A percentile compares a stretch with the other conserved stretches of the same genome.
phyloP scores from a whole-genome alignment of 2,797 vertebrate species.

The Sphenodon punctatus region DNA sequence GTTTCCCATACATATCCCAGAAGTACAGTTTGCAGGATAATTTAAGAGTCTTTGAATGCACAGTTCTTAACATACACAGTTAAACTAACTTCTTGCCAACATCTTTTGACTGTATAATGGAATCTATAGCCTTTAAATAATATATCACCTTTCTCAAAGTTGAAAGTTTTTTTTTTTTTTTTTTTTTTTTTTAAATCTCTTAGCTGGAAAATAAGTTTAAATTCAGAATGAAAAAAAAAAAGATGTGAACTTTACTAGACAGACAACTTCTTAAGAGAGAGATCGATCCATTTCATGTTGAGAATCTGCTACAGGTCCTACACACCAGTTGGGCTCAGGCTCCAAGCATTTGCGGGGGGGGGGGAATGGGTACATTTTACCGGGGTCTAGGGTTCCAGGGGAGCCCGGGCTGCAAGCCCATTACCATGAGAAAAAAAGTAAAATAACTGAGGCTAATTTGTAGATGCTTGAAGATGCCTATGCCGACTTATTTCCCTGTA shows the following conservation, averaged over 20 bases:
- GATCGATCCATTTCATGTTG: neutral
- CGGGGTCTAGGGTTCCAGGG: too few relatives aligned
- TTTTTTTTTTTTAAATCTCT: neutral
- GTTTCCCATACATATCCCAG: constrained; percentile 58
- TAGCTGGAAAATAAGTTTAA: neutral
- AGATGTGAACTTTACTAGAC: neutral
- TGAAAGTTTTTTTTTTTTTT: constrained; percentile 17
- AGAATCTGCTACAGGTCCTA: neutral
- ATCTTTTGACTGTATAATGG: constrained; percentile 23
- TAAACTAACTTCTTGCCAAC: constrained; percentile 53
- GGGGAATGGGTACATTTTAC: too few relatives aligned
- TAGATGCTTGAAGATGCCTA: too few relatives aligned
- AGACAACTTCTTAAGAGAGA: neutral
- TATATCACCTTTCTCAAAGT: neutral
- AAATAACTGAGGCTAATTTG: too few relatives aligned
- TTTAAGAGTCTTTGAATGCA: constrained; percentile 56
- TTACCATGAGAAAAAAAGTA: too few relatives aligned
- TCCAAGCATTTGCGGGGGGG: neutral
- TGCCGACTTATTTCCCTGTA: too few relatives aligned
- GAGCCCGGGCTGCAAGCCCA: too few relatives aligned
- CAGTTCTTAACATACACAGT: constrained; percentile 45
- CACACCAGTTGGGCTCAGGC: neutral
- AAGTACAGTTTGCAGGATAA: constrained; percentile 46
- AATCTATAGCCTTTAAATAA: constrained; percentile 40
- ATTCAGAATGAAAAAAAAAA: neutral